Conservation (phyloP, 2,113 vertebrate species). For the Myotis lucifugus region DNA sequence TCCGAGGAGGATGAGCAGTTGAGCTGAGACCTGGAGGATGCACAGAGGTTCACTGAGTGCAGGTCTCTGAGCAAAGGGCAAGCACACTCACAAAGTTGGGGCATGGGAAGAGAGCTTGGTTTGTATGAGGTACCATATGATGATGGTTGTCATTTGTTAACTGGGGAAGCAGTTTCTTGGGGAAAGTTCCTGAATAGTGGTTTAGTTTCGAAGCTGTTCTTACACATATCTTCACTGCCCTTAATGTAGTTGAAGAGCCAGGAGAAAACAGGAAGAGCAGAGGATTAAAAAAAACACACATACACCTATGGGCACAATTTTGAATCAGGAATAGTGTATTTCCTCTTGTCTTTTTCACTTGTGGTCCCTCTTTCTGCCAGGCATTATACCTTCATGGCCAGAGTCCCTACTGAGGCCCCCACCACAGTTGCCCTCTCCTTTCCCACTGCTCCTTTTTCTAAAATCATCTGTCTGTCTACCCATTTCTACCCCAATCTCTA, state of each 20-base stretch:
- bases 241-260: not conserved
- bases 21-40: not conserved
- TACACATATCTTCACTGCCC: not conserved
- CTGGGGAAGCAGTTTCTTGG: not conserved
- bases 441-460: not conserved
- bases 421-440: rapidly evolving
- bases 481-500: rapidly evolving
- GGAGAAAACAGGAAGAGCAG: not conserved
- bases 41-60: not conserved
- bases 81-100: rapidly evolving
- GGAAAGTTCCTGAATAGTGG: not conserved
- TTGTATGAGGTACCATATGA: not conserved
- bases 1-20: not conserved
- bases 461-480: not conserved
- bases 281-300: too few species aligned
- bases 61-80: not conserved
- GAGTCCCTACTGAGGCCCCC: not conserved
- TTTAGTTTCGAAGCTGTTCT: not conserved
- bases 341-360: not conserved
- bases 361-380: not conserved
- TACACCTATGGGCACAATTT: not conserved
- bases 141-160: not conserved
- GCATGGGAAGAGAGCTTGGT: not conserved
- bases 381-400: rapidly evolving
- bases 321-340: not conserved